phyloP scores from a whole-genome alignment of 2,888 invertebrate genomes.

The Polydrusus cervinus region DNA sequence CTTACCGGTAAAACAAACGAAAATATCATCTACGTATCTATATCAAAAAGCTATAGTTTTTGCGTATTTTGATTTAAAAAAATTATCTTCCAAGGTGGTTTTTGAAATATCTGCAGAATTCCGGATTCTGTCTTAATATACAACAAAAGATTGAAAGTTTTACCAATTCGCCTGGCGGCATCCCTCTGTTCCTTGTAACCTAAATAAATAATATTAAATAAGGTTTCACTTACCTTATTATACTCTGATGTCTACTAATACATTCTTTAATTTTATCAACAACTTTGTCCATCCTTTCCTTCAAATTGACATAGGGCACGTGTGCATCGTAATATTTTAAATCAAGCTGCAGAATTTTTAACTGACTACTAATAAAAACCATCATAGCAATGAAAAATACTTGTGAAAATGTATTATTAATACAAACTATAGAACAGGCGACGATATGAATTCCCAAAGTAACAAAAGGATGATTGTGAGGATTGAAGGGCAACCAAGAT shows the following conservation, averaged over 20 bases:
- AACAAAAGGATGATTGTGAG: background rate
- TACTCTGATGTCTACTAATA: conserved; percentile 1
- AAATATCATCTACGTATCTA: too few species aligned
- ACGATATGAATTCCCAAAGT: background rate
- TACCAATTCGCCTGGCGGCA: too few species aligned
- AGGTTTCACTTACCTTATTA: conserved; percentile 3
- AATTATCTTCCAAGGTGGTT: too few species aligned
- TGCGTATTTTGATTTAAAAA: too few species aligned
- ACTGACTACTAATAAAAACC: conserved; percentile 14
- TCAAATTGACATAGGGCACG: background rate
- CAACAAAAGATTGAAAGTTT: too few species aligned
- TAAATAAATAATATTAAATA: too few species aligned
- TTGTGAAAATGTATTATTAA: conserved; percentile 12
- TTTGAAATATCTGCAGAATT: too few species aligned
- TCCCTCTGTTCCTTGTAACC: too few species aligned
- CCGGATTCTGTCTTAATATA: too few species aligned
- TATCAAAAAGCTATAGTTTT: too few species aligned
- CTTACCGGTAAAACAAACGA: too few species aligned
- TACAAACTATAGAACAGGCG: background rate
- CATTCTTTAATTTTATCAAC: background rate
- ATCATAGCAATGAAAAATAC: conserved; percentile 10
- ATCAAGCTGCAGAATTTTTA: conserved; percentile 7
- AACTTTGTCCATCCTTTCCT: background rate
- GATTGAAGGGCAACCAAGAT: background rate
- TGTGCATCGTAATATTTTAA: background rate